Conservation (phyloP, 2,888 invertebrate genomes). For the Quadroppia sp. region DNA sequence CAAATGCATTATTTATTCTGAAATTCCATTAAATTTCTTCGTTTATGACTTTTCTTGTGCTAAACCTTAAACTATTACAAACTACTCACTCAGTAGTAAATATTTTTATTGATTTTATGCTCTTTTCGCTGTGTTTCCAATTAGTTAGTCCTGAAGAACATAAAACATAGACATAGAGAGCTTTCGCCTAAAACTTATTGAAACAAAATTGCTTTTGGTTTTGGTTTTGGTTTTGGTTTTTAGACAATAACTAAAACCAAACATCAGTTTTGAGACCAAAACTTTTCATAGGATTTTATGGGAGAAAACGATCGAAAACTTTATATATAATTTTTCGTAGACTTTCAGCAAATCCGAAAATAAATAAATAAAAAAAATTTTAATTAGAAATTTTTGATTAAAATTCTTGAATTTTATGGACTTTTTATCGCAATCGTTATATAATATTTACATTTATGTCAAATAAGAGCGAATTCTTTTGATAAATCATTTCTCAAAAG, state of each 20-base stretch:
- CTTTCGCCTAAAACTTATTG: neutral
- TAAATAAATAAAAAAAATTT: neutral
- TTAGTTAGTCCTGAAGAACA: neutral
- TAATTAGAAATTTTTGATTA: neutral
- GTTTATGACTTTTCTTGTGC: slow-evolving; percentile 11
- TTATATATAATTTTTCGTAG: too few species aligned
- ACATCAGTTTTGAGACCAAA: too few species aligned
- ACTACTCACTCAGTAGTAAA: slow-evolving; percentile 1
- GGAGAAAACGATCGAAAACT: too few species aligned
- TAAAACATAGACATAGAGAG: slow-evolving; percentile 20
- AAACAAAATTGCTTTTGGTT: neutral
- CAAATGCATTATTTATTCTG: neutral
- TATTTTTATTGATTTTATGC: slow-evolving; percentile 23
- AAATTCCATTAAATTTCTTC: neutral
- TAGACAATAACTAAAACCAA: neutral
- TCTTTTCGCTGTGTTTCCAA: slow-evolving; percentile 5
- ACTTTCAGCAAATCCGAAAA: too few species aligned
- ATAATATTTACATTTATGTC: neutral
- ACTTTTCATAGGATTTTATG: too few species aligned
- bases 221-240: neutral
- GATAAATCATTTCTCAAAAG: neutral
- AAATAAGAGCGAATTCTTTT: neutral
- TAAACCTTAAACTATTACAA: neutral
- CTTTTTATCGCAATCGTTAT: neutral
- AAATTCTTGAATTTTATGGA: slow-evolving; percentile 14